These are phyloP conservation scores for Acridotheres tristis DNA, from an alignment of 2,797 vertebrate species.

Conservation along the genomic window DNA sequence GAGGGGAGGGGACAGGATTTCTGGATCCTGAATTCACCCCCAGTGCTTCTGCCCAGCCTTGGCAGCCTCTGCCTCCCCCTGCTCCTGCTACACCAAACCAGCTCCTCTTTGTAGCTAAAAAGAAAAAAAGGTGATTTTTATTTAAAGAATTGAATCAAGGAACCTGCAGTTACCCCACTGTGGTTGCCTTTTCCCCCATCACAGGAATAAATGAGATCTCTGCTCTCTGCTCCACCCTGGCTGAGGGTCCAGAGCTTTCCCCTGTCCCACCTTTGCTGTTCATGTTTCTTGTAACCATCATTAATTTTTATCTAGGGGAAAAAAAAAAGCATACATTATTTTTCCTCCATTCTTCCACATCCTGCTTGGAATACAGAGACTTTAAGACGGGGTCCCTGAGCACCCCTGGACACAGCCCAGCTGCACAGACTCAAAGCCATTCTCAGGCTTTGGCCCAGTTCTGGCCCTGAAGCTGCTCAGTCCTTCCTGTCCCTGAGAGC, in stretches of 20 bases:
- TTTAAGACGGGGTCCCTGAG: neutral
- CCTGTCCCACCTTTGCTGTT: neutral
- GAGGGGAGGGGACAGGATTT: neutral
- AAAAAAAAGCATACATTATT: neutral
- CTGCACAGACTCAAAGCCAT: neutral
- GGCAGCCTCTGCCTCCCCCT: neutral
- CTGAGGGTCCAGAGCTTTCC: neutral
- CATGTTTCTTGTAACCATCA: neutral
- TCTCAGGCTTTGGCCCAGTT: neutral
- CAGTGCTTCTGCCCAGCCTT: neutral
- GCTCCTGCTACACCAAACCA: neutral
- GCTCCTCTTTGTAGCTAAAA: neutral
- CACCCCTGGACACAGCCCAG: neutral
- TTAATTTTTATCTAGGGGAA: neutral
- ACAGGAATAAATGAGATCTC: neutral
- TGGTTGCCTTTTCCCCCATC: neutral
- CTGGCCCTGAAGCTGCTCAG: neutral
- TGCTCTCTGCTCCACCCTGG: neutral
- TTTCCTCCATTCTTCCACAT: neutral
- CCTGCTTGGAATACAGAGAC: neutral
- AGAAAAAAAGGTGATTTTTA: neutral
- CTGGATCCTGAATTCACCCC: neutral
- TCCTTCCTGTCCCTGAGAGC: neutral
- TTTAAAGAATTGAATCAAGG: neutral
- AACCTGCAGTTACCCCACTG: neutral